A percentile compares a stretch with the other conserved stretches of the same genome.
phyloP scores from a whole-genome alignment of 2,797 vertebrate genomes.

The Aotus griseimembra region DNA sequence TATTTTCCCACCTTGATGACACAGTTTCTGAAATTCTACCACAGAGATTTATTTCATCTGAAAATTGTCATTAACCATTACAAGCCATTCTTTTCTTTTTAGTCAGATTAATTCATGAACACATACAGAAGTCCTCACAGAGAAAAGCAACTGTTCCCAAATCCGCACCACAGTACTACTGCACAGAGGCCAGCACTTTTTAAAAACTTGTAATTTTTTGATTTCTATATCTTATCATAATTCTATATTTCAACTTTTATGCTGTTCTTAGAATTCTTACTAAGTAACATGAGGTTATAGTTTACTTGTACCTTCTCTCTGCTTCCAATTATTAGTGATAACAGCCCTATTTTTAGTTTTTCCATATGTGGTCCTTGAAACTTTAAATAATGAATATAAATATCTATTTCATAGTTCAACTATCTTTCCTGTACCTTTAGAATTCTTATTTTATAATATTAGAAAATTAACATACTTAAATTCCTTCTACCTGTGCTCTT shows the following conservation, averaged over 20 bases:
- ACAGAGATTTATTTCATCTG: neutral
- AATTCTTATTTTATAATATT: neutral
- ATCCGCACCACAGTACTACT: neutral
- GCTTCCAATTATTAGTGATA: neutral
- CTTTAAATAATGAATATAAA: neutral
- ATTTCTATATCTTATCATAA: neutral
- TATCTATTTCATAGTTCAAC: neutral
- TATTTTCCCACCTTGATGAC: neutral
- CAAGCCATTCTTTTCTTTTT: neutral
- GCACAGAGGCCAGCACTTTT: neutral
- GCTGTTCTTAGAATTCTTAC: neutral
- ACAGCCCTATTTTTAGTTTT: neutral
- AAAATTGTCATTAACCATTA: neutral
- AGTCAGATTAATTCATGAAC: neutral
- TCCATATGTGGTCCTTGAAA: neutral
- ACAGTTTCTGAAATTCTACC: neutral
- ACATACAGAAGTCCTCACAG: neutral
- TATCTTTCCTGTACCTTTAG: neutral
- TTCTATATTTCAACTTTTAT: neutral
- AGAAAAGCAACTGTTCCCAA: neutral
- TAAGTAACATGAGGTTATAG: neutral
- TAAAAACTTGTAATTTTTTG: neutral
- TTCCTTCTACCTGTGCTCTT: neutral
- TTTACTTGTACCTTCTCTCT: neutral
- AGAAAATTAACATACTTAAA: neutral